A percentile compares a stretch with the other conserved stretches of the same genome.
Evolutionary conservation across 1,140 invertebrate species (phyloP).

Genomic region (Drosophila baimaii): DNA sequence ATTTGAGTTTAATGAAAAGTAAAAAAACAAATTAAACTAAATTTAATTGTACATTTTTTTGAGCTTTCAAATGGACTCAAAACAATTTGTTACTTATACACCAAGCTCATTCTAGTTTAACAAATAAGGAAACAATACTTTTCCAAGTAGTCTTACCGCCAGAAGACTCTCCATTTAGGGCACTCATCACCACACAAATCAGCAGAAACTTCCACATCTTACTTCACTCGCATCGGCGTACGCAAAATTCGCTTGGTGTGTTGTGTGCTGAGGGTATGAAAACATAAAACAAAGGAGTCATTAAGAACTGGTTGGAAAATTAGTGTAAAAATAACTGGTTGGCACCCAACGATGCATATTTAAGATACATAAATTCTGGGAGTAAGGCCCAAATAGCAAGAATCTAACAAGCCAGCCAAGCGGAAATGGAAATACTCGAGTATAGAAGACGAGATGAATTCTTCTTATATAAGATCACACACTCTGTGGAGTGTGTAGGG

Average conservation of each 20-base stretch:
- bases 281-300: slow-evolving; percentile 23
- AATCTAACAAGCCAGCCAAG: neutral
- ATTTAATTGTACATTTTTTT: no score
- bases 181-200: slow-evolving; percentile 73
- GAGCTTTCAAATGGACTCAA: neutral
- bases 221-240: slow-evolving; percentile 46
- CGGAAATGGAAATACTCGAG: slow-evolving; percentile 9
- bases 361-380: slow-evolving; percentile 1
- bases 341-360: slow-evolving; percentile 14
- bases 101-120: neutral
- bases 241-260: slow-evolving; percentile 26
- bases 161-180: slow-evolving; percentile 55
- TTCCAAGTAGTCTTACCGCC: slow-evolving; percentile 41
- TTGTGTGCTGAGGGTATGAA: slow-evolving; percentile 14
- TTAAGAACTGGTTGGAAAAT: slow-evolving; percentile 37
- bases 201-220: slow-evolving; percentile 76
- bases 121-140: neutral
- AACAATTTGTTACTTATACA: neutral
- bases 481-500: neutral
- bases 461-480: slow-evolving; percentile 23
- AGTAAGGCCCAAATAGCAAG: neutral
- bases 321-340: slow-evolving; percentile 50
- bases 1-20: neutral
- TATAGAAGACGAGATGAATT: slow-evolving; percentile 11
- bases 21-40: no score